Percentiles rank a stretch among this genome's conserved stretches.
Evolutionary conservation across 2,888 invertebrate genomes (phyloP).

Genomic region (Rotaria macrura): DNA sequence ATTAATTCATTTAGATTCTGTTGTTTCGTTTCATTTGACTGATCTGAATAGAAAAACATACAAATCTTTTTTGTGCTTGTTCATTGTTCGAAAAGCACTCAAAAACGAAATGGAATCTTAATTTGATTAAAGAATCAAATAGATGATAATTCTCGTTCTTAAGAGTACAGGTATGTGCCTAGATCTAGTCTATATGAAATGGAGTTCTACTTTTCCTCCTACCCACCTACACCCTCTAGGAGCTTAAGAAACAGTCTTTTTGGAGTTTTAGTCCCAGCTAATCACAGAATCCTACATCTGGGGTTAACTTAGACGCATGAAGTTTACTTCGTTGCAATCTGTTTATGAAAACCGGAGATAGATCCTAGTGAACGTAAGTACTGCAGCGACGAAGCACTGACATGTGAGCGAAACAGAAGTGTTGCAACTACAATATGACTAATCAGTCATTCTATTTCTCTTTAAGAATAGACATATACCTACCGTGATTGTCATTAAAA

Average conservation of each 20-base stretch:
- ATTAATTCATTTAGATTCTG: neutral
- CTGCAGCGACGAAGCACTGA: neutral
- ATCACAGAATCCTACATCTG: neutral
- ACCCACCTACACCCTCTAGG: neutral
- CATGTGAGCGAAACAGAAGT: neutral
- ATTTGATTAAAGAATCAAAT: too few species aligned
- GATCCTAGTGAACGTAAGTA: neutral
- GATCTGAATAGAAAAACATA: neutral
- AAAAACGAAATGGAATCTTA: too few species aligned
- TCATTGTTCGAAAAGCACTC: too few species aligned
- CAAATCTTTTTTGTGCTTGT: neutral
- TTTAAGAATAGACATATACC: neutral
- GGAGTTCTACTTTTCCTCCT: too few species aligned
- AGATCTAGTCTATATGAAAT: too few species aligned
- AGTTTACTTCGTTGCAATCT: neutral
- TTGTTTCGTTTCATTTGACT: neutral
- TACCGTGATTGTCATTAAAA: neutral
- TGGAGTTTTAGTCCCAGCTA: neutral
- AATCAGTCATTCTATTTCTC: neutral
- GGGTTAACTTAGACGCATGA: neutral
- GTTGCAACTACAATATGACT: neutral
- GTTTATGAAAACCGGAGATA: neutral
- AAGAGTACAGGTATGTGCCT: too few species aligned
- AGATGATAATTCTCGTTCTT: too few species aligned
- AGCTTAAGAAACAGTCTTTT: neutral